Evolutionary conservation across 2,113 vertebrate genomes (phyloP).

Genomic region (Barbus barbus): DNA sequence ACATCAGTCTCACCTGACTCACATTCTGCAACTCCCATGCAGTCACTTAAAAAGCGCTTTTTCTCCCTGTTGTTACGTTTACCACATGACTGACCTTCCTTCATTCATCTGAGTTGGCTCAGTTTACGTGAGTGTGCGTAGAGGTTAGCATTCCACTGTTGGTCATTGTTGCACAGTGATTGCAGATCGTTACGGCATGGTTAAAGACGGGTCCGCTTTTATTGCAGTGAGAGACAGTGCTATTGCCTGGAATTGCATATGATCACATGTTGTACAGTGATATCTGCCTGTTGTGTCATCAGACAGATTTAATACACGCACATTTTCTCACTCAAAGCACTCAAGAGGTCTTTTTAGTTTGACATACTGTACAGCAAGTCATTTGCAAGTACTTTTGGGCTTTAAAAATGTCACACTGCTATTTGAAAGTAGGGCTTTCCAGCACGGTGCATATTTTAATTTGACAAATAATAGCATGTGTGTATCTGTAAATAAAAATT

Average conservation of each 20-base stretch:
- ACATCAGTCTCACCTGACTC: slow-evolving; percentile 43
- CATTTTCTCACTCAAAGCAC: slow-evolving; percentile 32
- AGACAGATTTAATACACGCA: slow-evolving; percentile 29
- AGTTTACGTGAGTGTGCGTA: background rate
- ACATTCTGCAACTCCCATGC: slow-evolving; percentile 55
- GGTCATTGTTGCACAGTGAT: slow-evolving; percentile 58
- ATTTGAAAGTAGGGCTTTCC: background rate
- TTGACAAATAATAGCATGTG: background rate
- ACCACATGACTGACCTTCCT: slow-evolving; percentile 49
- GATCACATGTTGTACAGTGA: slow-evolving; percentile 52
- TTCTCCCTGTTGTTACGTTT: slow-evolving; percentile 29
- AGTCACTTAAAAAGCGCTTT: slow-evolving; percentile 39
- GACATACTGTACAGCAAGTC: slow-evolving; percentile 24
- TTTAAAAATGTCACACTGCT: slow-evolving; percentile 21
- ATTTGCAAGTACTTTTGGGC: slow-evolving; percentile 18
- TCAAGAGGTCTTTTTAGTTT: slow-evolving; percentile 33
- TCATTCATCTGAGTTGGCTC: slow-evolving; percentile 33
- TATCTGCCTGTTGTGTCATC: slow-evolving; percentile 54
- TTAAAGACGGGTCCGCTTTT: slow-evolving; percentile 38
- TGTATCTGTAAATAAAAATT: background rate
- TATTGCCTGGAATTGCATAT: slow-evolving; percentile 60
- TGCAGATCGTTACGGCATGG: slow-evolving; percentile 55
- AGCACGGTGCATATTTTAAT: background rate
- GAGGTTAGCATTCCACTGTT: slow-evolving; percentile 53
- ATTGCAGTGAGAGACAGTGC: slow-evolving; percentile 53